Evolutionary conservation across 2,888 invertebrate species (phyloP).

Genomic region (Pasiphila rectangulata): DNA sequence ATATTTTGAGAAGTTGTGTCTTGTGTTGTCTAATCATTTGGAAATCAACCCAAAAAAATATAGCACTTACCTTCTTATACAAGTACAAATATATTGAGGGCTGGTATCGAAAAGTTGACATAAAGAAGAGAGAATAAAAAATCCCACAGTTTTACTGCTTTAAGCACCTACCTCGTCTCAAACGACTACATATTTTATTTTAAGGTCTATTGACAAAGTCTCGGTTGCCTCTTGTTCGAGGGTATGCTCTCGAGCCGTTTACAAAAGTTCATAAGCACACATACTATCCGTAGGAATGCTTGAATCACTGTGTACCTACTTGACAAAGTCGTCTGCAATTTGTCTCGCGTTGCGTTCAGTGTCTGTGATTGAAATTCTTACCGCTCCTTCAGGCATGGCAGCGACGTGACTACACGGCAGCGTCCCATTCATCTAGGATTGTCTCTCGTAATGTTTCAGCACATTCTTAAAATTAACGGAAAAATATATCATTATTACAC

Average conservation of each 20-base stretch:
- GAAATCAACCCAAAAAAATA: too few species aligned
- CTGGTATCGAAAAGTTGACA: not conserved
- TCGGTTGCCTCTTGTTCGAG: conserved; percentile 9
- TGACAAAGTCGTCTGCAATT: conserved; percentile 57
- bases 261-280: conserved; percentile 21
- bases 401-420: conserved; percentile 41
- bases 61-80: not conserved
- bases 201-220: conserved; percentile 15
- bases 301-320: conserved; percentile 35
- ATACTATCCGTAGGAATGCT: conserved; percentile 26
- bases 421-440: conserved; percentile 29
- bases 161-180: not conserved
- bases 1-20: conserved; percentile 27
- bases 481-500: conserved; percentile 21
- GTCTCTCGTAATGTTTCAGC: conserved; percentile 11
- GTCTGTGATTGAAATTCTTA: conserved; percentile 59
- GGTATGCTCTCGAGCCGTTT: conserved; percentile 18
- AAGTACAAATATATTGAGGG: not conserved
- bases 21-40: conserved; percentile 18
- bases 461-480: conserved; percentile 24
- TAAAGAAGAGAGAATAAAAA: not conserved
- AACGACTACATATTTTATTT: conserved; percentile 3
- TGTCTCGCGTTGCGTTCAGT: conserved; percentile 48
- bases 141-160: not conserved
- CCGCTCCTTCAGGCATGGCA: conserved; percentile 44